Evolutionary conservation across 2,888 invertebrate genomes (phyloP), one percentile per base, ranked within the genome.

Genomic region (Daptonema setosum): DNA sequence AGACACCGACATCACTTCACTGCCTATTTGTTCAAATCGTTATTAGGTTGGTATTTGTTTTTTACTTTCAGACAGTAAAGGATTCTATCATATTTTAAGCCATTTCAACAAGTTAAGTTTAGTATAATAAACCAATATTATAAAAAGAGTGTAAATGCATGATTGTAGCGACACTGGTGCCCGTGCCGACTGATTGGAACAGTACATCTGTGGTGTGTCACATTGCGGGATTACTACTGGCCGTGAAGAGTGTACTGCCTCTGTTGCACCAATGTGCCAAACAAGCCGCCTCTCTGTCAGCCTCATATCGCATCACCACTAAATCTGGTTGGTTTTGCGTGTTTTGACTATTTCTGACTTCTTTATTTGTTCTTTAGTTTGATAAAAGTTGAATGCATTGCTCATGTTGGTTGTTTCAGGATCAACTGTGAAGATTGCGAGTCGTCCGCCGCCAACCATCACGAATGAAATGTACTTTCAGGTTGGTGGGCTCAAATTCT

Each of bases 1-100:
- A 77, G 83, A 56, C 85, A 84, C 69, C 79, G 80, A 1, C 71
- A 73, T 58, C 73, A 79, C 61, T 83, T 83, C 72, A 72, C 81
- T 60, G 76, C 78, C 1, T 78, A 82, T 67, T 77, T 83, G n/a
- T 75, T 83, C 26, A 78, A 78, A 58, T 74, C 77, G 62, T 71
- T 81, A 52, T 69, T 81, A 66, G 81, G 73, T 73, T 54, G 54
- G 78, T 78, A n/a, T n/a, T n/a, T n/a, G n/a, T n/a, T n/a, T n/a
- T n/a, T n/a, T n/a, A n/a, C n/a, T n/a, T n/a, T n/a, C n/a, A n/a
- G n/a, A n/a, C n/a, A n/a, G n/a, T n/a, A n/a, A n/a, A n/a, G n/a
- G n/a, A n/a, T n/a, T n/a, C n/a, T n/a, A n/a, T n/a, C n/a, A n/a
- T n/a, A n/a, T n/a, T n/a, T n/a, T n/a, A n/a, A n/a, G n/a, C n/a